phyloP scores from a whole-genome alignment of 2,113 vertebrate species.

The Vireo altiloquus region DNA sequence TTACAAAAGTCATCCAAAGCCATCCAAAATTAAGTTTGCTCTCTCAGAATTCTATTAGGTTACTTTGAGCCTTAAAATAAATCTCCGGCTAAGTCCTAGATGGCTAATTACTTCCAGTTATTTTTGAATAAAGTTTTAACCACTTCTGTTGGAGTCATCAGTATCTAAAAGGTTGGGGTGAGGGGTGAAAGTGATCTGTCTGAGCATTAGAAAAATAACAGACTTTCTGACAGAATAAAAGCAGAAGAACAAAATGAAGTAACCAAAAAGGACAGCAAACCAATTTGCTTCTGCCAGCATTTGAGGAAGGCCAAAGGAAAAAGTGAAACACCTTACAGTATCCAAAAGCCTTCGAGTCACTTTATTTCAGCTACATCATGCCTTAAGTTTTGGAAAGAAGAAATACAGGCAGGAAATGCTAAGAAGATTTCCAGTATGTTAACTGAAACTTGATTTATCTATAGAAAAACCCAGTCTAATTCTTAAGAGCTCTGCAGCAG shows the following conservation, averaged over 20 bases:
- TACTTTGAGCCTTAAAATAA: conserved; percentile 54
- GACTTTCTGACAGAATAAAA: background rate
- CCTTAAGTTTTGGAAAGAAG: background rate
- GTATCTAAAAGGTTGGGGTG: background rate
- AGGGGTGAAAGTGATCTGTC: background rate
- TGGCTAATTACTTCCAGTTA: conserved; percentile 48
- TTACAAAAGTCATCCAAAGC: conserved; percentile 43
- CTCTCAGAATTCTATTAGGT: conserved; percentile 29
- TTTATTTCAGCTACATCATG: background rate
- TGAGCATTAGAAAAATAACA: background rate
- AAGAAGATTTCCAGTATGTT: background rate
- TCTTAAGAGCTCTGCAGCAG: background rate
- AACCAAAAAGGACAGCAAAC: background rate
- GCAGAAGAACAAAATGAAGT: background rate
- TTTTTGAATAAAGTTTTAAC: conserved; percentile 49
- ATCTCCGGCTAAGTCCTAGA: conserved; percentile 1
- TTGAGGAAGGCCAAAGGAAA: background rate
- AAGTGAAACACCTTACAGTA: background rate
- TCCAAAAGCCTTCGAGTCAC: background rate
- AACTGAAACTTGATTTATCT: background rate
- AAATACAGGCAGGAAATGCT: background rate
- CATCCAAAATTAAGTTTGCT: conserved; percentile 27
- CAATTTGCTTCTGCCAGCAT: background rate
- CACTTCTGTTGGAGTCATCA: conserved; percentile 20
- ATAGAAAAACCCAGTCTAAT: background rate